A percentile compares a stretch with the other conserved stretches of the same genome.
Evolutionary conservation across 1,140 invertebrate genomes (phyloP).

Genomic region (Drosophila ogumai): DNA sequence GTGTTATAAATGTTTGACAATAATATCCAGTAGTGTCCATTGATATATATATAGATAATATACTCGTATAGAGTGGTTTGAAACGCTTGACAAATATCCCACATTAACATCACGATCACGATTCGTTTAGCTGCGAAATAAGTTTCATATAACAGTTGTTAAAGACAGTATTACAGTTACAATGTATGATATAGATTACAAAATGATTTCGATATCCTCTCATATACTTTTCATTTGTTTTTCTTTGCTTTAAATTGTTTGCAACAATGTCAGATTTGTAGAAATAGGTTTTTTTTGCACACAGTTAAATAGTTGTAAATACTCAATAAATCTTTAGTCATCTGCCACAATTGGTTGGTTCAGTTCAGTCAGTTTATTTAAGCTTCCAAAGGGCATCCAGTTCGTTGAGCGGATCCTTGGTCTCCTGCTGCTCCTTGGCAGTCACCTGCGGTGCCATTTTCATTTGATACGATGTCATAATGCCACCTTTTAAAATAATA

Average conservation of each 20-base stretch:
- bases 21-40: conserved; percentile 11
- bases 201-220: conserved; percentile 43
- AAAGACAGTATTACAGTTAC: conserved; percentile 33
- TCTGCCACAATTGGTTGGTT: conserved; percentile 32
- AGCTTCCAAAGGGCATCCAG: conserved; percentile 84
- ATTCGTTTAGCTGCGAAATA: conserved; percentile 52
- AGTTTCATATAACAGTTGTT: conserved; percentile 58
- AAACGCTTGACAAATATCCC: conserved; percentile 46
- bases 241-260: conserved; percentile 45
- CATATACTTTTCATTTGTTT: conserved; percentile 44
- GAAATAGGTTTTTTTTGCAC: conserved; percentile 37
- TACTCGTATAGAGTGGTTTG: conserved; percentile 28
- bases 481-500: conserved; percentile 59
- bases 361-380: conserved; percentile 73
- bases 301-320: conserved; percentile 46
- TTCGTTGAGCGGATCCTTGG: conserved; percentile 84
- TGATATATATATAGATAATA: conserved; percentile 36
- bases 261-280: conserved; percentile 53
- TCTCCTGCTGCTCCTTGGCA: conserved; percentile 80
- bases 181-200: conserved; percentile 25
- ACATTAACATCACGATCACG: conserved; percentile 58
- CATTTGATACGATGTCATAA: conserved; percentile 85
- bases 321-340: conserved; percentile 31
- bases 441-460: conserved; percentile 81
- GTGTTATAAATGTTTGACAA: conserved; percentile 25